Conservation (phyloP, 2,888 invertebrate genomes). For the Hyposoter dolosus region DNA sequence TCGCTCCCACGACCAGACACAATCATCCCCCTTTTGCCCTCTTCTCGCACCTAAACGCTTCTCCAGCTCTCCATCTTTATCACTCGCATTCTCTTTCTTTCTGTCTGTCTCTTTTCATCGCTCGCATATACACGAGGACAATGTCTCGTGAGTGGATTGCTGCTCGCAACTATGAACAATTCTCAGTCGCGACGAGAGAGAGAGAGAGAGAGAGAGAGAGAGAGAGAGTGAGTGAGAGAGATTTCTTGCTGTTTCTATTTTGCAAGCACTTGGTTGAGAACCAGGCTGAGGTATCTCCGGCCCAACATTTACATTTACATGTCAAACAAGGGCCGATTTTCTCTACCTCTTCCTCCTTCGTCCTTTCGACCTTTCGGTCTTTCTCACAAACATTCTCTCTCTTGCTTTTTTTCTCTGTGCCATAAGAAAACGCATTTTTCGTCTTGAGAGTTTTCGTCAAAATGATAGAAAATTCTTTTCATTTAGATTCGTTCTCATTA, state of each 20-base stretch:
- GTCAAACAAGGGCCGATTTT: constrained; percentile 80
- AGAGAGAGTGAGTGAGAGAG: not conserved
- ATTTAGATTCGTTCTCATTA: too few relatives aligned
- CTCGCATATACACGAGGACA: constrained; percentile 38
- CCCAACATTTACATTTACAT: constrained; percentile 82
- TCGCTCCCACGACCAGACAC: constrained; percentile 58
- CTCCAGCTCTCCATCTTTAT: constrained; percentile 37
- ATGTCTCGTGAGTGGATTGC: constrained; percentile 52
- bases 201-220: constrained; percentile 5
- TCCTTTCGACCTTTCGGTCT: not conserved
- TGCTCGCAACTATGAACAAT: constrained; percentile 23
- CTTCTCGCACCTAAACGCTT: constrained; percentile 57
- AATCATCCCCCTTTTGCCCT: constrained; percentile 41
- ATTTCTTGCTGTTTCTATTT: constrained; percentile 37
- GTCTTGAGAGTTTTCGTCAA: not conserved
- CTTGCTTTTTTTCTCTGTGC: not conserved
- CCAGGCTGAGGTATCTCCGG: constrained; percentile 75
- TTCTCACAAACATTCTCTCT: not conserved
- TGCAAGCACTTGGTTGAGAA: constrained; percentile 69
- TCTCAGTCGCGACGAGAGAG: not conserved
- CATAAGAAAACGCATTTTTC: not conserved
- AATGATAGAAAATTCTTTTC: constrained; percentile 2
- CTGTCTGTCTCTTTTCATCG: not conserved
- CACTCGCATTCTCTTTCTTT: not conserved
- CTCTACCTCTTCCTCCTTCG: constrained; percentile 8